Evolutionary conservation across 2,888 invertebrate genomes (phyloP).

Genomic region (Eristalis intricaria): DNA sequence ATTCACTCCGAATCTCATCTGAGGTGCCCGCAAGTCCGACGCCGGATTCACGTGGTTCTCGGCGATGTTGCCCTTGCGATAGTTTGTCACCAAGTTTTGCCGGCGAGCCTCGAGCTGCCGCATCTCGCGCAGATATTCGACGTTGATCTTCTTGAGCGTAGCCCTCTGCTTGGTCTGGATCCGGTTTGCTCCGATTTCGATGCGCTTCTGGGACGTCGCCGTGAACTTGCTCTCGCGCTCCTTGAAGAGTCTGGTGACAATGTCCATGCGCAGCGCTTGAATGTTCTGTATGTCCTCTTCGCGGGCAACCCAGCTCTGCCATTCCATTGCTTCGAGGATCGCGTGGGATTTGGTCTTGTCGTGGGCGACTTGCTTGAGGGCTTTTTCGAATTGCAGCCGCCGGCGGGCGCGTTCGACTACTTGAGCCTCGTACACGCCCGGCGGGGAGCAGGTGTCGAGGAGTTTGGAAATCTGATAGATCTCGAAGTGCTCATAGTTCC

Average conservation of each 20-base stretch:
- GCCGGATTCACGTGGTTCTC: constrained; percentile 83
- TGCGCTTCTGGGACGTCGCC: constrained; percentile 80
- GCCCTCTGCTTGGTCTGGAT: constrained; percentile 83
- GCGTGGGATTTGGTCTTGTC: constrained; percentile 84
- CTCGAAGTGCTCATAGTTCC: constrained; percentile 75
- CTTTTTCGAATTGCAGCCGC: constrained; percentile 85
- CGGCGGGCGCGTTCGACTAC: constrained; percentile 87
- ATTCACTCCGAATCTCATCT: constrained; percentile 85
- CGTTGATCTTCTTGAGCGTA: constrained; percentile 83
- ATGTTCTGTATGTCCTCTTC: constrained; percentile 90
- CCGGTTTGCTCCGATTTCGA: constrained; percentile 82
- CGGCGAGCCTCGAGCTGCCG: constrained; percentile 82
- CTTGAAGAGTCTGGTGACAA: constrained; percentile 83
- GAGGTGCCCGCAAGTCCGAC: constrained; percentile 85
- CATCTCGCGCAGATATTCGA: constrained; percentile 80
- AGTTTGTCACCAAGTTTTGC: constrained; percentile 79
- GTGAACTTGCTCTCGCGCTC: constrained; percentile 81
- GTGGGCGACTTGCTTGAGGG: constrained; percentile 82
- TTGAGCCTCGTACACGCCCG: constrained; percentile 81
- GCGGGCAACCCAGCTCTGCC: constrained; percentile 91
- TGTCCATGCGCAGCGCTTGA: constrained; percentile 85
- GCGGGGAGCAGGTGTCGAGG: constrained; percentile 76
- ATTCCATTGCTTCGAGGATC: constrained; percentile 90
- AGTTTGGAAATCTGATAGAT: constrained; percentile 77
- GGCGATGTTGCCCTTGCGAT: constrained; percentile 81